A percentile compares a stretch with the other conserved stretches of the same genome.
Conservation (phyloP, 2,113 vertebrate genomes). For the Tapirus terrestris region DNA sequence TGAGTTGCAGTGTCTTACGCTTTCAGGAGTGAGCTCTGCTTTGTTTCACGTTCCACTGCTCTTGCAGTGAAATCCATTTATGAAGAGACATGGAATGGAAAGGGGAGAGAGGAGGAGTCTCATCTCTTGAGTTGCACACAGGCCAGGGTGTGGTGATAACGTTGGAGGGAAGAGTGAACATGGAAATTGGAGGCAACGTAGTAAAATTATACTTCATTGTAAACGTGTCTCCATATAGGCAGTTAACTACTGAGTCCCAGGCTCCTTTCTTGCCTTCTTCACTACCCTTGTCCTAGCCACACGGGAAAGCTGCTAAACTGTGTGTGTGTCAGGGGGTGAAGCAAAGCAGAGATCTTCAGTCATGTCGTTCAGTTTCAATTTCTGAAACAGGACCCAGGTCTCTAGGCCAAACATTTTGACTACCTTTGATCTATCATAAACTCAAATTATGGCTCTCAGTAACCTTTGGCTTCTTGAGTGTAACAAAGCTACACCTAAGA, state of each 20-base stretch:
- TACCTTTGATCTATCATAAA: background rate
- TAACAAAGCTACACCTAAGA: background rate
- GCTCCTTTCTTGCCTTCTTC: background rate
- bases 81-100: background rate
- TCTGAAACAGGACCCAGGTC: background rate
- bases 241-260: background rate
- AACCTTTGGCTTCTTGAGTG: background rate
- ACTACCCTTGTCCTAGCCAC: background rate
- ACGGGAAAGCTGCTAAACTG: background rate
- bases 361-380: background rate
- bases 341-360: background rate
- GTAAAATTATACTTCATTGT: background rate
- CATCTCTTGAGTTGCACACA: background rate
- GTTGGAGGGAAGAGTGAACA: background rate
- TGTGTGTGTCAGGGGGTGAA: background rate
- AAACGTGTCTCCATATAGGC: background rate
- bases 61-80: background rate
- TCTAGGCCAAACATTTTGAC: background rate
- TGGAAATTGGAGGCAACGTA: accelerated
- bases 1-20: accelerated
- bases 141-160: background rate
- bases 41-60: background rate
- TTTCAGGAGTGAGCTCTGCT: background rate
- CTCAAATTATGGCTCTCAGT: background rate
- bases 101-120: background rate